phyloP scores from a whole-genome alignment of 2,797 vertebrate genomes.

The Tympanoctomys barrerae region DNA sequence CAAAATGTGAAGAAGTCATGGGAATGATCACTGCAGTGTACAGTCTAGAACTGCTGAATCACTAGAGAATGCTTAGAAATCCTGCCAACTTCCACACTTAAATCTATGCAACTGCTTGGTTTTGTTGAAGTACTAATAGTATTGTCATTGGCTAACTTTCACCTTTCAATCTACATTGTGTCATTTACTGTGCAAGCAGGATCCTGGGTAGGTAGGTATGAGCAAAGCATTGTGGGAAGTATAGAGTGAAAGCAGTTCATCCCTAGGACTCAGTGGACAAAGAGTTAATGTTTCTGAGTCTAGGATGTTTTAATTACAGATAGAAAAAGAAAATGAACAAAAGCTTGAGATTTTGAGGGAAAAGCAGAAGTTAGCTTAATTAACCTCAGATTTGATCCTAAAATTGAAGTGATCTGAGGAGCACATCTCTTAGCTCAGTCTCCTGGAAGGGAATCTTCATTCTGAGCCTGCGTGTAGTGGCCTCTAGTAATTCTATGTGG shows the following conservation, averaged over 20 bases:
- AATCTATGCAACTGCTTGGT: neutral
- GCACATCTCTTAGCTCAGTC: neutral
- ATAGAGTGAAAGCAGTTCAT: neutral
- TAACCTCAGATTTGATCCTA: neutral
- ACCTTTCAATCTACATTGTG: conserved; percentile 11
- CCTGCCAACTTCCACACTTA: neutral
- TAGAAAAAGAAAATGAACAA: neutral
- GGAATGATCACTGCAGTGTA: neutral
- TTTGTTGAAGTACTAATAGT: neutral
- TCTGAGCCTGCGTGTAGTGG: neutral
- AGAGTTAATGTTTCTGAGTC: neutral
- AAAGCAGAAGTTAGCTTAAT: neutral
- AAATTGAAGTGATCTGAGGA: neutral
- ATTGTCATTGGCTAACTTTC: neutral
- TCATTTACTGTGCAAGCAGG: conserved; percentile 10
- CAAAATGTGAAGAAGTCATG: neutral
- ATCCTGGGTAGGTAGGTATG: neutral
- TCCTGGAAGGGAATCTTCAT: neutral
- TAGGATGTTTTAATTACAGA: neutral
- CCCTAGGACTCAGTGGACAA: neutral
- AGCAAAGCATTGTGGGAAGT: neutral
- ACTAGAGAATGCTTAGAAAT: neutral
- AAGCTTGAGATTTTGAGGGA: neutral
- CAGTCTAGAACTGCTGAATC: neutral
- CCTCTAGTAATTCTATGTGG: neutral